A percentile compares a stretch with the other conserved stretches of the same genome.
phyloP scores from a whole-genome alignment of 2,797 vertebrate genomes.

The Paguma larvata region DNA sequence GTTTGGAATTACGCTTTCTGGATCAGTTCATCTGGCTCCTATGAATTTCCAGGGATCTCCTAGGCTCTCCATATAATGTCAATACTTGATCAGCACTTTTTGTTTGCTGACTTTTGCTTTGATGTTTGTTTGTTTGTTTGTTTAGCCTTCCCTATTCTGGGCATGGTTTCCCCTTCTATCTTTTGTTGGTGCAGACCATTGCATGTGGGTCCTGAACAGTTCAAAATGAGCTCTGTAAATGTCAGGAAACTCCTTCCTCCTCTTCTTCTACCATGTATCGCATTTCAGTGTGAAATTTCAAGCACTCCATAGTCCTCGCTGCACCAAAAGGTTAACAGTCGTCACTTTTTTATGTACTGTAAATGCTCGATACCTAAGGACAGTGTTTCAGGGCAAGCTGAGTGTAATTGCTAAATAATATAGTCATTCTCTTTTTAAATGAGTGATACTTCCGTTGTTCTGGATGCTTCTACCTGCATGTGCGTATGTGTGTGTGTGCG shows the following conservation, averaged over 20 bases:
- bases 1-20: not conserved
- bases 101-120: not conserved
- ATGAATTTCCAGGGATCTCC: not conserved
- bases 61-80: not conserved
- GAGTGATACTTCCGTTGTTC: slow-evolving; percentile 78
- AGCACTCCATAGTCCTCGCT: slow-evolving; percentile 73
- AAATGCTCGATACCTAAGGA: slow-evolving; percentile 81
- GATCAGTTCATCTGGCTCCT: not conserved
- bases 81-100: slow-evolving; percentile 15
- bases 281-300: slow-evolving; percentile 68
- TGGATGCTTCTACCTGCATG: slow-evolving; percentile 12
- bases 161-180: not conserved
- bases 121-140: not conserved
- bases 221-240: slow-evolving; percentile 60
- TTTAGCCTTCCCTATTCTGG: not conserved
- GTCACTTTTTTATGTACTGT: slow-evolving; percentile 73
- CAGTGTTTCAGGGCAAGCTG: slow-evolving; percentile 80
- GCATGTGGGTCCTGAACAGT: not conserved
- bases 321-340: slow-evolving; percentile 84
- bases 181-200: not conserved
- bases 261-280: not conserved
- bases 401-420: slow-evolving; percentile 87
- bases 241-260: slow-evolving; percentile 6
- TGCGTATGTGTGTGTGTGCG: not conserved
- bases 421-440: slow-evolving; percentile 84